Evolutionary conservation across 2,113 vertebrate genomes (phyloP).

Genomic region (Carassius auratus): DNA sequence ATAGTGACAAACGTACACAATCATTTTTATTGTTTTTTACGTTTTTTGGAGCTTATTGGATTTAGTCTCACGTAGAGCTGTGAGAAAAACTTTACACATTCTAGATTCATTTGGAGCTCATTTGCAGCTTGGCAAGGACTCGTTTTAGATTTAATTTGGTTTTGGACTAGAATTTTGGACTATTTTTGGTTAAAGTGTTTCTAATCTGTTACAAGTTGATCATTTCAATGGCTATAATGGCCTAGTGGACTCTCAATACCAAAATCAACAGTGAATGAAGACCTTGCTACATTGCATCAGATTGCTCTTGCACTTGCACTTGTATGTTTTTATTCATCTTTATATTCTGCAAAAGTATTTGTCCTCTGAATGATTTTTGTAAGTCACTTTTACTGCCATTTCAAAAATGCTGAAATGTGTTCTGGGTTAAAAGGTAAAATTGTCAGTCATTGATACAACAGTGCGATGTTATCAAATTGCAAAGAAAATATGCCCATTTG

Average conservation of each 20-base stretch:
- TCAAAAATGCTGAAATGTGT: background rate
- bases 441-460: slow-evolving; percentile 3
- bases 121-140: background rate
- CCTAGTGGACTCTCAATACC: background rate
- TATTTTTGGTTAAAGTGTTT: background rate
- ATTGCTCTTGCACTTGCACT: too few species aligned
- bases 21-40: too few species aligned
- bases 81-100: background rate
- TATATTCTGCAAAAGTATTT: background rate
- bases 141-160: background rate
- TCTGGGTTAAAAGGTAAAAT: background rate
- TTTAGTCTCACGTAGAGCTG: background rate
- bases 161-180: background rate
- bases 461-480: background rate
- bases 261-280: background rate
- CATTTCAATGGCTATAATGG: background rate
- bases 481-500: background rate
- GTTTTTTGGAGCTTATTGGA: too few species aligned
- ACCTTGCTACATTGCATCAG: background rate
- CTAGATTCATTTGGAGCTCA: background rate
- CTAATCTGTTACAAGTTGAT: background rate
- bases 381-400: background rate
- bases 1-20: too few species aligned
- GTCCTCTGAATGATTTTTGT: background rate
- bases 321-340: too few species aligned